Evolutionary conservation across 2,113 vertebrate species (phyloP), one percentile per base, ranked within the genome.

Genomic region (Pycnonotus jocosus): DNA sequence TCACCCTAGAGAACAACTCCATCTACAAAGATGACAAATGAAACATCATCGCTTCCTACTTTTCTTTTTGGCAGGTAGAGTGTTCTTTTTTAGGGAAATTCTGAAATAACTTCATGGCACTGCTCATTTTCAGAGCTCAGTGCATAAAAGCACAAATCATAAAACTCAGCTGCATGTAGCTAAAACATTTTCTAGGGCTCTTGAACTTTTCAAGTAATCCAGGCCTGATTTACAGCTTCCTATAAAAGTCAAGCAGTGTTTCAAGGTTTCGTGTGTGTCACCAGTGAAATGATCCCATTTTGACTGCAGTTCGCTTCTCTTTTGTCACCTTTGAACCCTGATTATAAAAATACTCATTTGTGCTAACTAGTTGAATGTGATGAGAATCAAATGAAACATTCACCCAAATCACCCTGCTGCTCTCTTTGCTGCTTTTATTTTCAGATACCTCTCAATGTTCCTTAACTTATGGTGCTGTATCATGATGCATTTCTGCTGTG

Each of bases 191-290:
- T 86, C 76, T 78, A 57, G 91, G 65, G 76, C 80, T 92, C 93
- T 95, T 90, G 88, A 94, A 94, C 83, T 94, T 95, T 50, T 81
- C 86, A 69, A 79, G 83, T 38, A 86, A 95, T 92, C 40, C 72
- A 86, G 77, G 77, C 48, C 88, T 92, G 88, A 95, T 94, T 96
- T 96, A 94, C 77, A 86, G 50, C 48, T 88, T 84, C 69, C 80
- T 86, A 47, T 86, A 90, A 96, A 95, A 96, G 90, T 94, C 93
- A 94, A 96, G 86, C 80, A 95, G 90, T 86, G 47, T 93, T 88
- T 94, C 80, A 93, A 93, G 80, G 86, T 84, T 92, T 25, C 2
- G 0, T 38, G n/a, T 51, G 71, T 92, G 60, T 16, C 47, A 51
- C 30, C 0, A 3, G 47, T 38, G 65, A 72, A 80, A 87, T 3